These are phyloP conservation scores for Pseudocheirus occidentalis DNA, from an alignment of 2,797 vertebrate species.

Conservation along the genomic window DNA sequence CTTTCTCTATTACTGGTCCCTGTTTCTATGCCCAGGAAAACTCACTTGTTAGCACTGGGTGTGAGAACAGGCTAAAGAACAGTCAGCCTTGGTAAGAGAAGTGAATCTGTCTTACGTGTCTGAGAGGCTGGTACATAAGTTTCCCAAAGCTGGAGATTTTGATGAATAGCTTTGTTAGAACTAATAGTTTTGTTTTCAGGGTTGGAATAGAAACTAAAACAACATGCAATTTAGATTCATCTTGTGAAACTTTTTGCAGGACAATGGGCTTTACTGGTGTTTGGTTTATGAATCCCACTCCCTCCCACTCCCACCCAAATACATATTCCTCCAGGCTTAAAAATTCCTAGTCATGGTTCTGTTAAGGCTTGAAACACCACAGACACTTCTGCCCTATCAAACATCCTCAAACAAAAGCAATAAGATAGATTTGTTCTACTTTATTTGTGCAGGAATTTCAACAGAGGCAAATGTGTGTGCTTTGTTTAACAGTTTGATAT, in stretches of 20 bases:
- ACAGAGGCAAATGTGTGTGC: neutral
- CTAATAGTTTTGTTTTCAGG: neutral
- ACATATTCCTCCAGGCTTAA: neutral
- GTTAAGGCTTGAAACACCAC: neutral
- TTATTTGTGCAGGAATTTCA: neutral
- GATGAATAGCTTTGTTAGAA: neutral
- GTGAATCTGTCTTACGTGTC: neutral
- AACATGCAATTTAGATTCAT: neutral
- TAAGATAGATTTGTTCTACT: neutral
- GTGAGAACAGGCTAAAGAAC: neutral
- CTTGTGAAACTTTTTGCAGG: neutral
- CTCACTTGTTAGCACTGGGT: neutral
- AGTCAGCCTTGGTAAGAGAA: neutral
- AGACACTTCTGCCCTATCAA: neutral
- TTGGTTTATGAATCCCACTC: neutral
- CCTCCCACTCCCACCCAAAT: neutral
- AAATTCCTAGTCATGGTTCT: neutral
- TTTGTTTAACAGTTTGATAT: conserved; percentile 89
- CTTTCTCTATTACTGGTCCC: neutral
- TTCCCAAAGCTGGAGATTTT: neutral
- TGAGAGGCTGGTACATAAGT: neutral
- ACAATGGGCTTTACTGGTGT: neutral
- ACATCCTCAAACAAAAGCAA: neutral
- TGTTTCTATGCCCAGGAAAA: neutral
- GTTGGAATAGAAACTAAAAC: neutral